Evolutionary conservation across 2,888 invertebrate species (phyloP).

Genomic region (Panorpa germanica): DNA sequence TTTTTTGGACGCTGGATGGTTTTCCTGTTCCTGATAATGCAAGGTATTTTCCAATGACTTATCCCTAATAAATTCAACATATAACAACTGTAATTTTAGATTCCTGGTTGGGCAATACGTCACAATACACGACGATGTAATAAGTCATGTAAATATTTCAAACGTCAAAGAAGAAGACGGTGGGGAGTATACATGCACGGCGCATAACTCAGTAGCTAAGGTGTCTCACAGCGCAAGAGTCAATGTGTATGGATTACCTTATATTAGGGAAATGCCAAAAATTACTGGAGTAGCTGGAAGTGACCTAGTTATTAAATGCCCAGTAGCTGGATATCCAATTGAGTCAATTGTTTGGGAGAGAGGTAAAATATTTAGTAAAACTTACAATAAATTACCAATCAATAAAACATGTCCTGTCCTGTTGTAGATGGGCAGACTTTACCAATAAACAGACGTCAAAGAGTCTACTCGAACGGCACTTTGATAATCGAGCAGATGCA

Average conservation of each 20-base stretch:
- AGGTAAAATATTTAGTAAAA: constrained; percentile 32
- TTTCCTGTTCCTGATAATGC: constrained; percentile 45
- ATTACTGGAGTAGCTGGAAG: constrained; percentile 73
- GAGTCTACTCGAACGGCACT: constrained; percentile 72
- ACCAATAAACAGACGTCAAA: constrained; percentile 72
- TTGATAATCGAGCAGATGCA: constrained; percentile 73
- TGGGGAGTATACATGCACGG: constrained; percentile 73
- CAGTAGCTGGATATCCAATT: constrained; percentile 78
- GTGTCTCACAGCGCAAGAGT: constrained; percentile 68
- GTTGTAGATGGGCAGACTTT: constrained; percentile 60
- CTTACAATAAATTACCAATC: constrained; percentile 10
- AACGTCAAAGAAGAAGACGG: constrained; percentile 77
- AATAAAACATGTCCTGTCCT: constrained; percentile 7
- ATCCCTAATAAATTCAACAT: neutral
- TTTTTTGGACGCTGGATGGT: constrained; percentile 80
- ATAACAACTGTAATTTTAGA: constrained; percentile 42
- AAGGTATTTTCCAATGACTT: neutral
- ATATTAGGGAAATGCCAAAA: constrained; percentile 73
- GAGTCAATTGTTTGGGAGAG: constrained; percentile 79
- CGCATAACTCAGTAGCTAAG: constrained; percentile 64
- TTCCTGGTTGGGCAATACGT: constrained; percentile 85
- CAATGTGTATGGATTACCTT: constrained; percentile 75
- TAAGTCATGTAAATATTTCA: constrained; percentile 81
- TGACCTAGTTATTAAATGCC: constrained; percentile 71
- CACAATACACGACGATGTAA: constrained; percentile 79